A percentile compares a stretch with the other conserved stretches of the same genome.
phyloP scores from a whole-genome alignment of 2,113 vertebrate species.

The Meleagris gallopavo region DNA sequence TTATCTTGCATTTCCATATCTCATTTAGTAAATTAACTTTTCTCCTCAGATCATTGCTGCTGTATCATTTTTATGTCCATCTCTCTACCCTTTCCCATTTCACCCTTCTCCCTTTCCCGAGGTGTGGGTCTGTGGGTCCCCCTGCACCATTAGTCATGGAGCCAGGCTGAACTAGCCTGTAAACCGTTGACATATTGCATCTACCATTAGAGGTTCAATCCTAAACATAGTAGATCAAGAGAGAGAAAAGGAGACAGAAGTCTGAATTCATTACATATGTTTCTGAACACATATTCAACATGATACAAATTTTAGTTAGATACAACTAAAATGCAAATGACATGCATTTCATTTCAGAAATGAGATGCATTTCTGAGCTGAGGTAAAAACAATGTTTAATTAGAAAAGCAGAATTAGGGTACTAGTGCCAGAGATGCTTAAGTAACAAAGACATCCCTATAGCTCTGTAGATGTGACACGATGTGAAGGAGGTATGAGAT shows the following conservation, averaged over 20 bases:
- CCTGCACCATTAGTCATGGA: no score
- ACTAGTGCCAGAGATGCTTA: neutral
- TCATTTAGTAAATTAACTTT: no score
- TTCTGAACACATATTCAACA: neutral
- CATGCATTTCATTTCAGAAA: neutral
- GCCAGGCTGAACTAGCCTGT: no score
- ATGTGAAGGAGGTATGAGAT: neutral
- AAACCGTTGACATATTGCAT: neutral
- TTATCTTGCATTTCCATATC: no score
- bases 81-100: no score
- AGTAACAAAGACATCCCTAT: neutral
- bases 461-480: neutral
- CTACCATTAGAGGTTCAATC: neutral
- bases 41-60: no score
- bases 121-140: no score
- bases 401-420: neutral
- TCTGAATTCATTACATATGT: rapidly evolving
- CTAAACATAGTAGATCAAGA: neutral
- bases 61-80: no score
- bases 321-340: neutral
- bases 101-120: no score
- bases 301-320: neutral
- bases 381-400: neutral
- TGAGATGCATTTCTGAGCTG: neutral
- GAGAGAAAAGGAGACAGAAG: neutral